Evolutionary conservation across 2,113 vertebrate species (phyloP).

Genomic region (Otolemur garnettii): DNA sequence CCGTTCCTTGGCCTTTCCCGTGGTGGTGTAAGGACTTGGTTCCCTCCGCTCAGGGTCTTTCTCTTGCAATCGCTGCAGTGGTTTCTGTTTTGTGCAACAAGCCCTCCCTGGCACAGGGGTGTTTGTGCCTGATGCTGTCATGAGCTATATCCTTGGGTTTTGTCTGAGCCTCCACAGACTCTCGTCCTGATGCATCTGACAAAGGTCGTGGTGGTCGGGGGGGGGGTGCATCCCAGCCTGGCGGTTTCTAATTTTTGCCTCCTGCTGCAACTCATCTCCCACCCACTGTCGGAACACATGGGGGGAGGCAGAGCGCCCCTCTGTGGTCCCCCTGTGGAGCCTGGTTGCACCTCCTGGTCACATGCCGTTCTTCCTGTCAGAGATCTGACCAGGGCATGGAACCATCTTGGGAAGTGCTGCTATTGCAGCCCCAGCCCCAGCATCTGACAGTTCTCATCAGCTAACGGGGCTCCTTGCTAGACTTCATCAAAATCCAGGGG

Average conservation of each 20-base stretch:
- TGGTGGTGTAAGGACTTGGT: background rate
- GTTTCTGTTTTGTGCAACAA: background rate
- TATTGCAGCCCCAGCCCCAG: background rate
- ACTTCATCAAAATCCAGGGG: background rate
- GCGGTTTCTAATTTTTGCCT: background rate
- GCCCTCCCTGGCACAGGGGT: accelerated
- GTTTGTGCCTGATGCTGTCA: background rate
- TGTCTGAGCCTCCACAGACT: too few species aligned
- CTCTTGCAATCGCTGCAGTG: background rate
- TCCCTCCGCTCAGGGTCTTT: background rate
- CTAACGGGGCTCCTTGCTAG: background rate
- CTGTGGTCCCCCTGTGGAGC: background rate
- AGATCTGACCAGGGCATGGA: background rate
- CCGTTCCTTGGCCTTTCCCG: background rate
- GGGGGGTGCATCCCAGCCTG: background rate
- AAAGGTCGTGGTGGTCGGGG: too few species aligned
- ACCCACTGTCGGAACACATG: background rate
- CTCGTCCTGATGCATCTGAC: background rate
- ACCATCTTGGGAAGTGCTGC: background rate
- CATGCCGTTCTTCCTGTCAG: background rate
- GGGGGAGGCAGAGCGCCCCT: background rate
- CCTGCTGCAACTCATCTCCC: background rate
- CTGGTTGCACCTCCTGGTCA: background rate
- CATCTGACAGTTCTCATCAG: background rate
- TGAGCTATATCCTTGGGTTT: background rate